Conservation (phyloP, 2,888 invertebrate genomes). For the Aphodius sticticus region DNA sequence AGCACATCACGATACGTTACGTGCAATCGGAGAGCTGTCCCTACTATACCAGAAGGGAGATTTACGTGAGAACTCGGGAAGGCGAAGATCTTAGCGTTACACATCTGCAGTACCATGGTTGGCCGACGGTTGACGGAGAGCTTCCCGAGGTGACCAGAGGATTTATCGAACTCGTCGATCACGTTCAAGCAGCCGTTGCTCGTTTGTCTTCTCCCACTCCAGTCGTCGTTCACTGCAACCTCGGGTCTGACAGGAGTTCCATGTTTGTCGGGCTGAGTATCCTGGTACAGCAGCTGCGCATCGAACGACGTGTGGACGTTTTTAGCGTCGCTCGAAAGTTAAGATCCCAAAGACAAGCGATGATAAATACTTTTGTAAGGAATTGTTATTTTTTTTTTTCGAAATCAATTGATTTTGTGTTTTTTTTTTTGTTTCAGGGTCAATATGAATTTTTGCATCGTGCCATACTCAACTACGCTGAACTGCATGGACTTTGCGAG, state of each 20-base stretch:
- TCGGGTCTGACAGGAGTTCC: constrained; percentile 88
- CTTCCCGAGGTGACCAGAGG: constrained; percentile 88
- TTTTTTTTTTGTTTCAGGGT: constrained; percentile 67
- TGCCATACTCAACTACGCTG: constrained; percentile 89
- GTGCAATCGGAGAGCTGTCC: constrained; percentile 90
- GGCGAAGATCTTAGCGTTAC: constrained; percentile 79
- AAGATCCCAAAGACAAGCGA: constrained; percentile 82
- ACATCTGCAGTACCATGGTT: constrained; percentile 91
- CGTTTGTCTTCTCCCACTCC: constrained; percentile 68
- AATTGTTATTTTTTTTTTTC: constrained; percentile 44
- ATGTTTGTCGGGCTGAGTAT: constrained; percentile 90
- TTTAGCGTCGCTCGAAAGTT: constrained; percentile 85
- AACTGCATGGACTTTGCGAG: constrained; percentile 81
- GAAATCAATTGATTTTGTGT: not conserved
- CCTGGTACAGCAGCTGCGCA: constrained; percentile 83
- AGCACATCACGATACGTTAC: constrained; percentile 87
- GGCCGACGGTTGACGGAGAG: constrained; percentile 90
- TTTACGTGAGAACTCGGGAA: constrained; percentile 65
- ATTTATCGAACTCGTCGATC: constrained; percentile 85
- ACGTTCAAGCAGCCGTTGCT: constrained; percentile 66
- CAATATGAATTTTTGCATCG: constrained; percentile 94
- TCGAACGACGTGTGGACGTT: constrained; percentile 87
- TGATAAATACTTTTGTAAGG: constrained; percentile 86
- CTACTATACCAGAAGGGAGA: constrained; percentile 82
- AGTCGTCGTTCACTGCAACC: constrained; percentile 87